Base-by-base conservation (phyloP, 2,113 vertebrate species). In the Dicerorhinus sumatrensis region DNA sequence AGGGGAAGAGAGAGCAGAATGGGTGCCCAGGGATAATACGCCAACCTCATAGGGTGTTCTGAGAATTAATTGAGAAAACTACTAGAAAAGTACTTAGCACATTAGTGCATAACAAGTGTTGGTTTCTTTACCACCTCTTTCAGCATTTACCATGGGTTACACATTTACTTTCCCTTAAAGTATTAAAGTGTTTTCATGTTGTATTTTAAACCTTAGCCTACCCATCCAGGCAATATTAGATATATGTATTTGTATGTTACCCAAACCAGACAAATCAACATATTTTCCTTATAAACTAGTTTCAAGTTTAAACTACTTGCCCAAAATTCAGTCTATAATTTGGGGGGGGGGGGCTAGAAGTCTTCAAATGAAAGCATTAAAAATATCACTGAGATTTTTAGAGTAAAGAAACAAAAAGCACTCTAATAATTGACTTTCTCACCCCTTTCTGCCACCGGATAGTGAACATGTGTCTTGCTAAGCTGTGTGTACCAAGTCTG, bases 191-290 rank as follows among this genome's bases (percentile, higher is more conserved):
- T 60, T 69, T 93, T 67, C n/a, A 75, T 60, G 27, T 89, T 54
- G 88, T 94, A 76, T 73, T 77, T 85, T 95, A 91, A 92, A 73
- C 21, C 39, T 91, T 83, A 72, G 33, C 62, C 39, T 65, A 58
- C 11, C 1, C 69, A 81, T 54, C 54, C 73, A n/a, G 20, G 8
- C 51, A 84, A 54, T 29, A 58, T 67, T 89, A 94, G 20, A 25
- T 65, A 60, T 46, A 56, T 31, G 29, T 60, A 36, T 84, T 95
- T 85, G 21, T 65, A 39, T 42, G 36, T 73, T 89, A 70, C 79
- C 25, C 33, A 94, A 92, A 31, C 8, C 20, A 77, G 36, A 70
- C 25, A 91, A 82, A 72, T 48, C 51, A 93, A 56, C 36, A 23
- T 83, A 81, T 80, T 63, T 91, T 23, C 36, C 14, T 51, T 79